These are phyloP conservation scores for Tupaia tana DNA, from an alignment of 2,113 vertebrate genomes.

Conservation along the genomic window DNA sequence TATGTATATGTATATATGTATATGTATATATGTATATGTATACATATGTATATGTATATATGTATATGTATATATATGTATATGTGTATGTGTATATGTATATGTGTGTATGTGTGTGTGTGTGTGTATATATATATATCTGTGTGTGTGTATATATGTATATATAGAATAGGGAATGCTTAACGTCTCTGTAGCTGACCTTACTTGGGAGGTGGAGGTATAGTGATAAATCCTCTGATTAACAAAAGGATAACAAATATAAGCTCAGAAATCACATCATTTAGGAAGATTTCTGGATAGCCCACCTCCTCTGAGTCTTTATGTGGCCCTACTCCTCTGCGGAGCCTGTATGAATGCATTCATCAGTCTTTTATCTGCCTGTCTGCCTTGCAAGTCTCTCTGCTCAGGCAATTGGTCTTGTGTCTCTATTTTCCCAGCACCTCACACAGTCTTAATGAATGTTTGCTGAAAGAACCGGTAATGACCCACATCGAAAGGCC, in stretches of 20 bases:
- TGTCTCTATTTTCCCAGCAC: background rate
- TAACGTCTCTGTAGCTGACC: background rate
- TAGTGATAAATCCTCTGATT: background rate
- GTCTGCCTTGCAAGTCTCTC: background rate
- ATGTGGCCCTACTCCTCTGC: background rate
- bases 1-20: background rate
- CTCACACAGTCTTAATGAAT: background rate
- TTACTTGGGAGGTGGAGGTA: background rate
- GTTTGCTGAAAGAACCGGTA: background rate
- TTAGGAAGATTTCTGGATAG: background rate
- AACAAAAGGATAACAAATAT: background rate
- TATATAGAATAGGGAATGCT: background rate
- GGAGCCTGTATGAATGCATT: background rate
- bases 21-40: background rate
- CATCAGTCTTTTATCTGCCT: background rate
- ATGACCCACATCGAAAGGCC: background rate
- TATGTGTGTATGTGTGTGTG: background rate
- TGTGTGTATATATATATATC: background rate
- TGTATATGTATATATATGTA: background rate
- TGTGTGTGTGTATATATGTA: background rate
- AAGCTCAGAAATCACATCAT: background rate
- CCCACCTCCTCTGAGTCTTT: background rate
- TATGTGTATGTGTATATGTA: background rate
- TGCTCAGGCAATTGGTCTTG: background rate
- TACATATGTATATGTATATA: background rate